Evolutionary conservation across 2,888 invertebrate species (phyloP).

Genomic region (Drosophila paucipuncta): DNA sequence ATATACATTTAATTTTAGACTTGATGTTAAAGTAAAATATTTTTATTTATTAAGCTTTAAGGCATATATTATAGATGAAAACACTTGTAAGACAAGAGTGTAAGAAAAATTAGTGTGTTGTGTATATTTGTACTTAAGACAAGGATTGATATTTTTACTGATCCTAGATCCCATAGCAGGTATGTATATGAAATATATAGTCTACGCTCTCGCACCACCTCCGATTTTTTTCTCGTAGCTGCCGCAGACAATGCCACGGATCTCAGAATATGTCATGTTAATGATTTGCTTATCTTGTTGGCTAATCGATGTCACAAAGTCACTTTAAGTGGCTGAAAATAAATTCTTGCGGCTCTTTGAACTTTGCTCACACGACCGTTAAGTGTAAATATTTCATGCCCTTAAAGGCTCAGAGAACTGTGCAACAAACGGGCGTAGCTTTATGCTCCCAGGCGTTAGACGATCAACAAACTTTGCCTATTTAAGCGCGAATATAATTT

Average conservation of each 20-base stretch:
- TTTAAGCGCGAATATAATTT: slow-evolving; percentile 53
- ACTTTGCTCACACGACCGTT: slow-evolving; percentile 14
- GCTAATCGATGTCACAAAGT: slow-evolving; percentile 22
- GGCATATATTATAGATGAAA: background rate
- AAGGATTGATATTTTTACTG: background rate
- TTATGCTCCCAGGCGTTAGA: slow-evolving; percentile 2
- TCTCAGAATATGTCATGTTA: slow-evolving; percentile 5
- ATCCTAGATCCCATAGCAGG: background rate
- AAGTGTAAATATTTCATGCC: slow-evolving; percentile 2
- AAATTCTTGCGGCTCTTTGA: slow-evolving; percentile 15
- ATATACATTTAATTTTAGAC: background rate
- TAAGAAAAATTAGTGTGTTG: background rate
- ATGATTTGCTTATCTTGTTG: slow-evolving; percentile 3
- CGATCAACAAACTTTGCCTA: slow-evolving; percentile 43
- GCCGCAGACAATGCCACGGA: background rate
- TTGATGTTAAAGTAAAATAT: background rate
- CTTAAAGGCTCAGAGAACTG: slow-evolving; percentile 5
- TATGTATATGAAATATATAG: background rate
- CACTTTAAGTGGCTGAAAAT: slow-evolving; percentile 11
- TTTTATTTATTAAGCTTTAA: background rate
- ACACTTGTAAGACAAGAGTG: background rate
- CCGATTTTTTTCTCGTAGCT: background rate
- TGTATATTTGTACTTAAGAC: background rate
- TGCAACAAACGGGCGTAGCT: background rate
- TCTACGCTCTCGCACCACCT: background rate